Percentiles rank a stretch among this genome's conserved stretches.
Evolutionary conservation across 92 coral and sea anemone genomes (phyloP).

Genomic region (Phymanthus crucifer): DNA sequence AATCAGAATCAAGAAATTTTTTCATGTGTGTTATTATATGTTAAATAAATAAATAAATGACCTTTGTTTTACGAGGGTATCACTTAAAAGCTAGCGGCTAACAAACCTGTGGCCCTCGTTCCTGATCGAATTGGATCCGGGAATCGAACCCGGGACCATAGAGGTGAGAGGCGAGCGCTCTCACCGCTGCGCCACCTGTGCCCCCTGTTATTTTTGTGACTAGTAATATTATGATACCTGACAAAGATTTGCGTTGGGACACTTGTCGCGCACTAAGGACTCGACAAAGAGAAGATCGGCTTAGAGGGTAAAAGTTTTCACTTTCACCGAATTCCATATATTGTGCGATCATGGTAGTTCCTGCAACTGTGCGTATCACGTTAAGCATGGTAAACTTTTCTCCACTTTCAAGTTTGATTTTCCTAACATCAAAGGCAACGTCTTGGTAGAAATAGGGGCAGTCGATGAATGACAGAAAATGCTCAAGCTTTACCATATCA

Average conservation of each 20-base stretch:
- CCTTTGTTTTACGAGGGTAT: too few relatives aligned
- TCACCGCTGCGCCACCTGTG: too few relatives aligned
- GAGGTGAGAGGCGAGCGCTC: too few relatives aligned
- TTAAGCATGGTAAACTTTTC: constrained; percentile 58
- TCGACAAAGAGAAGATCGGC: constrained; percentile 54
- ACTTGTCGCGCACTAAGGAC: constrained; percentile 46
- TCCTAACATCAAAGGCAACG: constrained; percentile 54
- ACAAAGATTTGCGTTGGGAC: constrained; percentile 52
- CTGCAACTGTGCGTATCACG: constrained; percentile 55
- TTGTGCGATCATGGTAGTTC: constrained; percentile 61
- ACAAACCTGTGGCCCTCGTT: too few relatives aligned
- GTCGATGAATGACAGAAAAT: constrained; percentile 35
- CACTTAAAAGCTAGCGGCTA: too few relatives aligned
- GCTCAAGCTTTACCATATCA: constrained; percentile 33
- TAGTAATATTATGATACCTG: too few relatives aligned
- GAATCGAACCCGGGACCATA: too few relatives aligned
- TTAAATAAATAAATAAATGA: too few relatives aligned
- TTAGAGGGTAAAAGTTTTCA: constrained; percentile 40
- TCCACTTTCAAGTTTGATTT: constrained; percentile 47
- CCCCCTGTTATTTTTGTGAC: too few relatives aligned
- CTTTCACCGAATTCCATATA: constrained; percentile 42
- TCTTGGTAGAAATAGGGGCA: constrained; percentile 61
- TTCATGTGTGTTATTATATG: too few relatives aligned
- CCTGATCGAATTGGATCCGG: too few relatives aligned
- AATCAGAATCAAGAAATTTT: too few relatives aligned